A percentile compares a stretch with the other conserved stretches of the same genome.
Conservation (phyloP, 2,888 invertebrate genomes). For the Catocala nupta region DNA sequence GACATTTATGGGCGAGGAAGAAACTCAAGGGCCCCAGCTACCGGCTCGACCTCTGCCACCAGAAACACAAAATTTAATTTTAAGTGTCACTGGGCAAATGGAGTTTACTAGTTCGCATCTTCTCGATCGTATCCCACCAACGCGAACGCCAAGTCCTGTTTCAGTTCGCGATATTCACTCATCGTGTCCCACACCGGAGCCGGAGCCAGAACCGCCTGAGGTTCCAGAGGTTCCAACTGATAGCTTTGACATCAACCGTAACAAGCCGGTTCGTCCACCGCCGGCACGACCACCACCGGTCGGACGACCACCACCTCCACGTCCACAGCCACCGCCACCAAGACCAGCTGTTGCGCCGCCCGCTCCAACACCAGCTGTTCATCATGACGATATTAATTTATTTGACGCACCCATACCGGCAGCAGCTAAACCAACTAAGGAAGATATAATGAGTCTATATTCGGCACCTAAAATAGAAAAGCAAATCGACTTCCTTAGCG, state of each 20-base stretch:
- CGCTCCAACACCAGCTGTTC: conserved; percentile 57
- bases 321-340: conserved; percentile 81
- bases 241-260: conserved; percentile 78
- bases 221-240: conserved; percentile 54
- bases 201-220: conserved; percentile 60
- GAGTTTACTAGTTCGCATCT: conserved; percentile 95
- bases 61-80: conserved; percentile 94
- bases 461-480: conserved; percentile 77
- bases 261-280: conserved; percentile 69
- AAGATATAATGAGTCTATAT: conserved; percentile 88
- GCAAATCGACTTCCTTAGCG: conserved; percentile 87
- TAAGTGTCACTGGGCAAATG: conserved; percentile 95
- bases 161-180: conserved; percentile 94
- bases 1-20: conserved; percentile 55
- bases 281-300: conserved; percentile 65
- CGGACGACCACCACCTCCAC: conserved; percentile 76
- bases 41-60: conserved; percentile 89
- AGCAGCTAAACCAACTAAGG: conserved; percentile 84
- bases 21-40: conserved; percentile 65
- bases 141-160: conserved; percentile 95
- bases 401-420: conserved; percentile 87
- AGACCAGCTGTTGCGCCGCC: conserved; percentile 62
- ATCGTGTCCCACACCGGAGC: conserved; percentile 93
- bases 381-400: conserved; percentile 82
- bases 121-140: conserved; percentile 93